These are phyloP conservation scores for Serilophus lunatus DNA, from an alignment of 2,113 vertebrate genomes.

Conservation along the genomic window DNA sequence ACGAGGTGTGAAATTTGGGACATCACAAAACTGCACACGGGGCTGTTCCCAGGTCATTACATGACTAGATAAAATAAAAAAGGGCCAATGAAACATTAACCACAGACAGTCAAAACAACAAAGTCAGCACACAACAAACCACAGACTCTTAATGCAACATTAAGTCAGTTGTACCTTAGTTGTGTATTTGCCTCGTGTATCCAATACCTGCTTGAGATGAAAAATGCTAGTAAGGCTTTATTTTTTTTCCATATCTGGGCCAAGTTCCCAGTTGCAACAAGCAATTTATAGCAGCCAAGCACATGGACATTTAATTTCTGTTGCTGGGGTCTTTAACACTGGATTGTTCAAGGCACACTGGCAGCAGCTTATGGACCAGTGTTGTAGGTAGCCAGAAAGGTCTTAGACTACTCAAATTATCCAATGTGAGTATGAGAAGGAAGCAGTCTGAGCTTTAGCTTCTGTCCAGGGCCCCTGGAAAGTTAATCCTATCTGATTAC, in stretches of 20 bases:
- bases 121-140: neutral
- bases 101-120: neutral
- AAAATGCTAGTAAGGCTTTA: neutral
- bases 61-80: neutral
- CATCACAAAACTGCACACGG: neutral
- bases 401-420: neutral
- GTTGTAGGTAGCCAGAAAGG: neutral
- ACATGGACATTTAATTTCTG: neutral
- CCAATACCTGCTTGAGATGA: neutral
- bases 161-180: neutral
- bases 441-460: neutral
- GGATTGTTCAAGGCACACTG: neutral
- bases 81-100: neutral
- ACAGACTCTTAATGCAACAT: neutral
- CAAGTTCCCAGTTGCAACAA: neutral
- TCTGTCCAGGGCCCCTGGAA: slow-evolving; percentile 39
- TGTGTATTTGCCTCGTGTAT: neutral
- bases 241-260: neutral
- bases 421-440: neutral
- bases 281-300: neutral
- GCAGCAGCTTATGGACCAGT: neutral
- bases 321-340: neutral
- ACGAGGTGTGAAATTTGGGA: neutral
- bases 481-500: slow-evolving; percentile 51
- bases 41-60: neutral